Conservation (phyloP, 2,888 invertebrate species). For the Ochropacha duplaris region DNA sequence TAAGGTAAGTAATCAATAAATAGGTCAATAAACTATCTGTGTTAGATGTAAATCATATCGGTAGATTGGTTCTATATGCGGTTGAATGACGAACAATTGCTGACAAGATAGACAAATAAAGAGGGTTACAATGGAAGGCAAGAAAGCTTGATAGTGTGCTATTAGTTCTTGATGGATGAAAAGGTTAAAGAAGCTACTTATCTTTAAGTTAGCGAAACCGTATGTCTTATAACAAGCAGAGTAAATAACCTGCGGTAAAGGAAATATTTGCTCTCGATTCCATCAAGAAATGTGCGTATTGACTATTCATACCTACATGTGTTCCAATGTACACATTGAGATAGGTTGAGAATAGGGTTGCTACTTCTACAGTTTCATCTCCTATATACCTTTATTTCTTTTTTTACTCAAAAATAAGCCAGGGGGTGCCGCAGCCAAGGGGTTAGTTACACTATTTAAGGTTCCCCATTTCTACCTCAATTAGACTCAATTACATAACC, state of each 20-base stretch:
- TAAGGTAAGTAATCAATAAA: too few species aligned
- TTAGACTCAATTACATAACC: too few species aligned
- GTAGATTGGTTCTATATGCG: background rate
- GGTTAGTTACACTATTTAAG: too few species aligned
- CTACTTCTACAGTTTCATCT: background rate
- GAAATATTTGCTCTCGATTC: background rate
- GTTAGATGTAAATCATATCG: too few species aligned
- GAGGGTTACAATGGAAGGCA: background rate
- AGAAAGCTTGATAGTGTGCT: background rate
- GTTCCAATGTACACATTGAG: background rate
- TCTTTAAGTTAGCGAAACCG: background rate
- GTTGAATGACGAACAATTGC: background rate
- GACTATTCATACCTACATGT: background rate
- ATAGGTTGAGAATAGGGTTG: background rate
- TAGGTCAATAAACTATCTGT: too few species aligned
- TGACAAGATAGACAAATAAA: slow-evolving; percentile 2
- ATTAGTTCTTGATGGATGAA: slow-evolving; percentile 6
- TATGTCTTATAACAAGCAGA: background rate
- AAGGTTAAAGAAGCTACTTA: slow-evolving; percentile 5
- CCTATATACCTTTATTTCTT: too few species aligned
- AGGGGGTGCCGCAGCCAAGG: too few species aligned
- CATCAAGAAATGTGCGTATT: background rate
- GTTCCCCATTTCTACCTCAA: too few species aligned
- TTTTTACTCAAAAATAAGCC: too few species aligned
- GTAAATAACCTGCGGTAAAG: background rate